These are phyloP conservation scores for Entomyzon cyanotis DNA, from an alignment of 2,113 vertebrate species.

Conservation along the genomic window DNA sequence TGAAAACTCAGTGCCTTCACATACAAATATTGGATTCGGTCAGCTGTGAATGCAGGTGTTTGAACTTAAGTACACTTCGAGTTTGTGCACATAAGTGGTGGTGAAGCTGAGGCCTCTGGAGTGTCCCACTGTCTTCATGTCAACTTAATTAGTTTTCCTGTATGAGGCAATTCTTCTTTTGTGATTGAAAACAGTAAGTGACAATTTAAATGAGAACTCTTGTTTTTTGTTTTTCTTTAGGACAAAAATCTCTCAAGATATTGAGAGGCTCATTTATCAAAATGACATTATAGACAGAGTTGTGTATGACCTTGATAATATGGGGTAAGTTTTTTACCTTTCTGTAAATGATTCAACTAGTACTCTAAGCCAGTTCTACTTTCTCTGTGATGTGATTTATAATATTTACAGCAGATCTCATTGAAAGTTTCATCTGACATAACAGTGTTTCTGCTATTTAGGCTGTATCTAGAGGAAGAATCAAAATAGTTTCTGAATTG, in stretches of 20 bases:
- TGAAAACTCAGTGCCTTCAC: background rate
- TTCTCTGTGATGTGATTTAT: background rate
- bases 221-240: slow-evolving; percentile 68
- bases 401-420: background rate
- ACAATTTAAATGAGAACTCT: slow-evolving; percentile 7
- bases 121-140: background rate
- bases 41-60: slow-evolving; percentile 1
- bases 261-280: slow-evolving; percentile 96
- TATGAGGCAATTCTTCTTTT: background rate
- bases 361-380: background rate
- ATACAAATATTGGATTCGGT: background rate
- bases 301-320: slow-evolving; percentile 92
- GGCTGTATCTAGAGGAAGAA: background rate
- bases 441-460: background rate
- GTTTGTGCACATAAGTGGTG: background rate
- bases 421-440: background rate
- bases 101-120: background rate
- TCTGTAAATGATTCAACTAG: background rate
- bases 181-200: background rate
- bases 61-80: background rate
- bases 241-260: slow-evolving; percentile 97
- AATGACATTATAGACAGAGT: slow-evolving; percentile 93
- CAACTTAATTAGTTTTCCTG: background rate
- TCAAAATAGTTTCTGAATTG: background rate
- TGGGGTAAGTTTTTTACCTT: slow-evolving; percentile 77